Percentiles rank a stretch among this genome's conserved stretches.
phyloP scores from a whole-genome alignment of 2,113 vertebrate genomes.

The Elephas maximus region DNA sequence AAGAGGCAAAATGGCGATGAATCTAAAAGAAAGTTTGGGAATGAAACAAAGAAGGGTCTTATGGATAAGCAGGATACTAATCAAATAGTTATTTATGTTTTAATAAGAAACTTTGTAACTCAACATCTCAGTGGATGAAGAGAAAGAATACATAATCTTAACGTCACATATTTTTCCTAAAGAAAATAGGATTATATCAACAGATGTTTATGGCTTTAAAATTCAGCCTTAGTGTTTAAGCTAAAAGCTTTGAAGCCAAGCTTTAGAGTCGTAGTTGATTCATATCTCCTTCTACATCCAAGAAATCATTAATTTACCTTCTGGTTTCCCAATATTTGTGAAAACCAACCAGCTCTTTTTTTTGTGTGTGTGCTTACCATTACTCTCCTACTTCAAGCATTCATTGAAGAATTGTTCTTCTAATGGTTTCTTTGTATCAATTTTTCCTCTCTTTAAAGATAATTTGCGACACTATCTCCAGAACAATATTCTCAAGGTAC shows the following conservation, averaged over 20 bases:
- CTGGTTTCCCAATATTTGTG: not conserved
- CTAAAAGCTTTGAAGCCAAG: not conserved
- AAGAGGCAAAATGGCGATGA: not conserved
- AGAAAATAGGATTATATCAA: not conserved
- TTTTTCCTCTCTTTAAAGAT: no score
- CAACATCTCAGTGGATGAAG: not conserved
- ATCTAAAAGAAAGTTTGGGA: not conserved
- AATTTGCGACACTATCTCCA: no score
- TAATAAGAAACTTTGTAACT: not conserved
- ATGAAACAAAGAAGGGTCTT: not conserved
- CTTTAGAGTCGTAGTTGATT: not conserved
- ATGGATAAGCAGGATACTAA: not conserved
- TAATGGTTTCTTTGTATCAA: no score
- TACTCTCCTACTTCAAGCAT: no score
- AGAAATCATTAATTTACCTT: not conserved
- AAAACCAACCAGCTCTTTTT: not conserved
- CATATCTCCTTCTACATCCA: not conserved
- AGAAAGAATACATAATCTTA: not conserved
- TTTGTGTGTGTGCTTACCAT: not conserved
- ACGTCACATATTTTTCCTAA: not conserved
- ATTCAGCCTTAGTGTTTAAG: not conserved
- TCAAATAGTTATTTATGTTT: not conserved
- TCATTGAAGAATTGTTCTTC: no score
- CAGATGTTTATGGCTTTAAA: not conserved
- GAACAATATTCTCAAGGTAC: no score